Conservation (phyloP, 2,888 invertebrate species). For the Spodoptera littoralis region DNA sequence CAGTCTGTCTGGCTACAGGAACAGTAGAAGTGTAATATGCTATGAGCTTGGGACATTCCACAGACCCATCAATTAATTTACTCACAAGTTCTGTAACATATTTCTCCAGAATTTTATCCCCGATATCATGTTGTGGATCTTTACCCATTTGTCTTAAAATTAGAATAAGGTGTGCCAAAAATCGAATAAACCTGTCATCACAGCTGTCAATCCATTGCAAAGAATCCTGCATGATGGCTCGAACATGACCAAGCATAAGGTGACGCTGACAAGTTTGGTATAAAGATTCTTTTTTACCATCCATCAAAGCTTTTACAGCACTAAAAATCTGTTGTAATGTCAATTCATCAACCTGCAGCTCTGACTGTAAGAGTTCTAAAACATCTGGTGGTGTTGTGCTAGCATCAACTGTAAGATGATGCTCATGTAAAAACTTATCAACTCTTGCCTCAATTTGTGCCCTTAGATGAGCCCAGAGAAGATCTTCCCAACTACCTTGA, state of each 20-base stretch:
- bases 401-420: slow-evolving; percentile 82
- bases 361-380: slow-evolving; percentile 78
- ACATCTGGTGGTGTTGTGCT: slow-evolving; percentile 81
- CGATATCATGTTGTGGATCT: slow-evolving; percentile 91
- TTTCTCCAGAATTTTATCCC: slow-evolving; percentile 93
- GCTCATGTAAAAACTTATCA: slow-evolving; percentile 89
- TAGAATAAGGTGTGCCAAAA: slow-evolving; percentile 95
- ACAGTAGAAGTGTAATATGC: slow-evolving; percentile 96
- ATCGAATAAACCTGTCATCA: slow-evolving; percentile 91
- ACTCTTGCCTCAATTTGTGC: slow-evolving; percentile 95
- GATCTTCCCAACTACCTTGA: slow-evolving; percentile 95
- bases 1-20: slow-evolving; percentile 86
- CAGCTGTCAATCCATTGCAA: slow-evolving; percentile 90
- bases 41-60: slow-evolving; percentile 93
- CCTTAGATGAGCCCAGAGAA: slow-evolving; percentile 96
- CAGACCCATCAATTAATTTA: slow-evolving; percentile 77
- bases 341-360: slow-evolving; percentile 76
- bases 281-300: slow-evolving; percentile 90
- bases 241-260: slow-evolving; percentile 94
- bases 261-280: slow-evolving; percentile 95
- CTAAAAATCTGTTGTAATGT: slow-evolving; percentile 81
- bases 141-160: slow-evolving; percentile 94
- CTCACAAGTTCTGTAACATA: slow-evolving; percentile 92
- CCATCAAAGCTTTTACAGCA: slow-evolving; percentile 82
- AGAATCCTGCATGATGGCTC: slow-evolving; percentile 92